A percentile compares a stretch with the other conserved stretches of the same genome.
Conservation (phyloP, 2,113 vertebrate species). For the Daphoenositta chrysoptera region DNA sequence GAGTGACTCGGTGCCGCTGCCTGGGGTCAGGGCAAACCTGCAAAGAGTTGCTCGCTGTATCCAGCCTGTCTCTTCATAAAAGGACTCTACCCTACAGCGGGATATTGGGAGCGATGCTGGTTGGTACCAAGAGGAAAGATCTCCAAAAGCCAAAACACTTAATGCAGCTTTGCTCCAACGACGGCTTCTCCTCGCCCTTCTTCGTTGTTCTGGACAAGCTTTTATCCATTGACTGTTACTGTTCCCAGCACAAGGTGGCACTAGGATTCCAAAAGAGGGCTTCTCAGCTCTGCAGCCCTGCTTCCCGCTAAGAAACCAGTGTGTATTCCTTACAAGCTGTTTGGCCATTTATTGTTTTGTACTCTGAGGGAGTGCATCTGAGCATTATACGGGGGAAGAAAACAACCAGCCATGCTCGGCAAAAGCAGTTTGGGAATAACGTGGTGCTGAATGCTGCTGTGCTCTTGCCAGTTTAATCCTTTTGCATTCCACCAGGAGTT, state of each 20-base stretch:
- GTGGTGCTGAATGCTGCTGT: neutral
- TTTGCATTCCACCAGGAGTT: neutral
- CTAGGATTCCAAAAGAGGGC: neutral
- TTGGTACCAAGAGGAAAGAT: neutral
- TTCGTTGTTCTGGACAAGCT: neutral
- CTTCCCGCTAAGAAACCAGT: neutral
- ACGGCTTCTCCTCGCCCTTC: fast-evolving
- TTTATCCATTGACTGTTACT: neutral
- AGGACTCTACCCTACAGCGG: neutral
- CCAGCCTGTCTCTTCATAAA: neutral
- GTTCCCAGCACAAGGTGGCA: constrained; percentile 23
- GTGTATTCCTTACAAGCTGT: fast-evolving
- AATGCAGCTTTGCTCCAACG: neutral
- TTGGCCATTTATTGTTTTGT: neutral
- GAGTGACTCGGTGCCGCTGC: fast-evolving
- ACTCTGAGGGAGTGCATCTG: neutral
- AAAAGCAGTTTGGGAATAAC: neutral
- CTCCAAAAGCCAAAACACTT: neutral
- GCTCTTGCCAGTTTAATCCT: neutral
- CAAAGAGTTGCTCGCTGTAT: neutral
- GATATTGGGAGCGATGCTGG: neutral
- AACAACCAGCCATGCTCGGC: neutral
- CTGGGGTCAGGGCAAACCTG: neutral
- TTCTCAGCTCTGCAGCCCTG: neutral
- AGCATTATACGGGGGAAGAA: neutral